Evolutionary conservation across 2,888 invertebrate species (phyloP), one percentile per base, ranked within the genome.

Genomic region (Hybos culiciformis): DNA sequence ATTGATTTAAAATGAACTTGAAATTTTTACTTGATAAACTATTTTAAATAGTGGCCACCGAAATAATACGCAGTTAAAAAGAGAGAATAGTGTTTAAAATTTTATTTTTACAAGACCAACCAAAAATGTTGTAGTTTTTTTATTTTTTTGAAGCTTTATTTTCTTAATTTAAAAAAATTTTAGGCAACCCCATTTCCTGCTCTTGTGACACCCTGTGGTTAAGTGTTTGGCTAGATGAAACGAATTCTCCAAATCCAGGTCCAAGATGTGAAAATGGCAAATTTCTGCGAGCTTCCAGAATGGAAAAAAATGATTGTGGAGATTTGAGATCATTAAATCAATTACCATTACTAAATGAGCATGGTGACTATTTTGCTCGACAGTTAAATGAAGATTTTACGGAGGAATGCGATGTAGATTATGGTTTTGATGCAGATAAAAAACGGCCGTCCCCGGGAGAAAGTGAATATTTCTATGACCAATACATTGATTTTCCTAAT

Each of bases 171-270:
- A 26, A n/a, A 26, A n/a, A 29, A 12, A 4, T n/a, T 8, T 1
- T 20, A 86, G 87, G 83, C 24, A 91, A 90, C 67, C 90, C 90
- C 2, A 67, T 91, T 47, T 71, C 75, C 18, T 90, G 90, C 59
- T 78, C 83, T 39, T 90, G 90, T 57, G 79, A 78, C 48, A 73
- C 86, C 61, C 71, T 84, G 42, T 90, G 90, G 90, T 66, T 90
- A 3, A 77, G 84, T 53, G 80, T 79, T 4, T 88, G 87, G 87
- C 64, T 87, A 20, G 77, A 78, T 48, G 84, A 86, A 60, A 77
- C 80, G 0, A 75, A 79, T 19, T 71, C 77, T 4, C 72, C 78
- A 7, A 57, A 59, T 53, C 65, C 67, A 0, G 86, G 86, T 4
- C 87, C 87, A 5, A 75, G 77, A 56, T 88, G 87, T 59, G 73